Evolutionary conservation across 1,140 invertebrate species (phyloP), one percentile per base, ranked within the genome.

Genomic region (Daktulosphaira vitifoliae): DNA sequence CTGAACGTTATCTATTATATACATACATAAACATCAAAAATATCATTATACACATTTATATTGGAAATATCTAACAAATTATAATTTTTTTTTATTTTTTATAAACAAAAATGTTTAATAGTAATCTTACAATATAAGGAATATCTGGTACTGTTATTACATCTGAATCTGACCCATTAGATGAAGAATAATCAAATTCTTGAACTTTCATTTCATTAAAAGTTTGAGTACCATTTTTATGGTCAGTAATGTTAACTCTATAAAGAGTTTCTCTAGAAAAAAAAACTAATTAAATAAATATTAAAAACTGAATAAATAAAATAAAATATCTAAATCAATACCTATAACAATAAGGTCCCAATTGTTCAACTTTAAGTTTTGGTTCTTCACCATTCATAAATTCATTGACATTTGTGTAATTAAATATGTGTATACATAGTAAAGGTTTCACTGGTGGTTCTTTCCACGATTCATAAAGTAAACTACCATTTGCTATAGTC

Each of bases 291-390:
- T 33, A 33, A 6, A 33, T 33, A 33, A 33, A 33, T 33, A 33
- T 33, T 33, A 33, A 6, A 33, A 25, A 9, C 15, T 46, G 15
- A 5, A 29, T 11, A 18, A 18, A 59, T 20, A 9, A 11, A 26
- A 16, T 0, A 39, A 2, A 42, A 44, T 26, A 39, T 7, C 13
- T 7, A 25, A 15, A 29, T 46, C 25, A 16, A 33, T 39, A 93
- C 90, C 81, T 88, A 76, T 93, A 96, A 15, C 90, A 87, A 74
- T 92, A 95, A 0, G 92, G 92, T 0, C 92, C 92, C 49, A 87
- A 80, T 80, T 95, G 84, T 70, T 85, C 73, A 2, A 95, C 77
- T 56, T 77, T 81, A 1, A 93, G 74, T 71, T 87, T 90, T 23
- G 82, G 80, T 3, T 78, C 82, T 20, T 79, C 74, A 0, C 85